A percentile compares a stretch with the other conserved stretches of the same genome.
Evolutionary conservation across 2,888 invertebrate species (phyloP).

Genomic region (Biston stratarius): DNA sequence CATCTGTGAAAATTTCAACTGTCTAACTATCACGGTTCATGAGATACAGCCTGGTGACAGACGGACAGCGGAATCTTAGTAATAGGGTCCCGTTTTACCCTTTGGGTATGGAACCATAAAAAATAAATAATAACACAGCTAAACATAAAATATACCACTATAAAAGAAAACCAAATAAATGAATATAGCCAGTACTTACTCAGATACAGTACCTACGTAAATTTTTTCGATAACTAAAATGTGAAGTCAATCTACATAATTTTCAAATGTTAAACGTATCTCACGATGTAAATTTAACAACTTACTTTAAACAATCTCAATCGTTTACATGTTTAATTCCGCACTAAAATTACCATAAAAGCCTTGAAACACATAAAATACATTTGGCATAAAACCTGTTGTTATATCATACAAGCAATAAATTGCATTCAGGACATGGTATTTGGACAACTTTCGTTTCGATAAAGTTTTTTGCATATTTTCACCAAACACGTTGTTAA

Average conservation of each 20-base stretch:
- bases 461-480: constrained; percentile 23
- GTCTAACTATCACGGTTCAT: too few species aligned
- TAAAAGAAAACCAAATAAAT: too few species aligned
- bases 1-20: too few species aligned
- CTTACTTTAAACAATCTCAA: not conserved
- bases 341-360: constrained; percentile 2
- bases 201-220: too few species aligned
- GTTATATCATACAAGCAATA: constrained; percentile 10
- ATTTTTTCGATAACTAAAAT: not conserved
- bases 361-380: not conserved
- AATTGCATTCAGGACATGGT: constrained; percentile 10
- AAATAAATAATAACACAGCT: too few species aligned
- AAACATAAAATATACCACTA: too few species aligned
- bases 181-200: too few species aligned
- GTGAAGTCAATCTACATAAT: not conserved
- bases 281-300: not conserved
- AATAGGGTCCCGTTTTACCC: too few species aligned
- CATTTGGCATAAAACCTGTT: constrained; percentile 6
- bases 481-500: constrained; percentile 25
- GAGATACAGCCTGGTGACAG: too few species aligned
- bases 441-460: constrained; percentile 20
- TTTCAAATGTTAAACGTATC: not conserved
- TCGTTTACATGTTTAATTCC: not conserved
- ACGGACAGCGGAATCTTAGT: too few species aligned
- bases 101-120: too few species aligned